Evolutionary conservation across 2,888 invertebrate species (phyloP).

Genomic region (Drosophila bunnanda): DNA sequence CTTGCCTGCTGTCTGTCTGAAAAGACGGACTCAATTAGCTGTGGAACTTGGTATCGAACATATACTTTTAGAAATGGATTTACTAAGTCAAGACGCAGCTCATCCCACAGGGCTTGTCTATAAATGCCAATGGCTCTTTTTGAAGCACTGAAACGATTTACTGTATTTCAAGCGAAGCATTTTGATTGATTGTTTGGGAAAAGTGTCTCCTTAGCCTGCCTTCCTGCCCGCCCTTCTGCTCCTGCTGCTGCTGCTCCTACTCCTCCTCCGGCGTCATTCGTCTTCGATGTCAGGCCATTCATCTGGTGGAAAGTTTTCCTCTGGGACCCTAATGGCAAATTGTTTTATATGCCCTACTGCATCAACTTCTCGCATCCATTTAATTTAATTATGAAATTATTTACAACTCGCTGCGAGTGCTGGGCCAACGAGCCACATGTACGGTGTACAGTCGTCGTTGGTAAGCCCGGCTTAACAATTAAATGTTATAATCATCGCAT

Average conservation of each 20-base stretch:
- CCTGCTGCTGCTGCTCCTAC: neutral
- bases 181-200: conserved; percentile 59
- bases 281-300: conserved; percentile 40
- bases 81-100: neutral
- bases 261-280: conserved; percentile 15
- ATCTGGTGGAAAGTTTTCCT: conserved; percentile 36
- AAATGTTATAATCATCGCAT: conserved; percentile 61
- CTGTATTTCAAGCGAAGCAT: conserved; percentile 25
- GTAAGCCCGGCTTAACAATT: conserved; percentile 59
- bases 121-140: conserved; percentile 47
- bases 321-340: conserved; percentile 34
- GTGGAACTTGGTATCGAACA: neutral
- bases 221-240: neutral
- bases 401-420: conserved; percentile 43
- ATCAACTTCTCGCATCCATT: conserved; percentile 32
- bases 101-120: conserved; percentile 22
- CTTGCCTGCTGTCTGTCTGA: neutral
- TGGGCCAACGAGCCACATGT: conserved; percentile 27
- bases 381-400: conserved; percentile 63
- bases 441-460: conserved; percentile 57
- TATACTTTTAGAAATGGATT: neutral
- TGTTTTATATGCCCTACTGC: conserved; percentile 30
- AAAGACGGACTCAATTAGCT: neutral
- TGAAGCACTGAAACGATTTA: conserved; percentile 51
- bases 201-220: conserved; percentile 39